Base-by-base conservation (phyloP, 2,888 invertebrate species). In the Sarcophaga variegata region DNA sequence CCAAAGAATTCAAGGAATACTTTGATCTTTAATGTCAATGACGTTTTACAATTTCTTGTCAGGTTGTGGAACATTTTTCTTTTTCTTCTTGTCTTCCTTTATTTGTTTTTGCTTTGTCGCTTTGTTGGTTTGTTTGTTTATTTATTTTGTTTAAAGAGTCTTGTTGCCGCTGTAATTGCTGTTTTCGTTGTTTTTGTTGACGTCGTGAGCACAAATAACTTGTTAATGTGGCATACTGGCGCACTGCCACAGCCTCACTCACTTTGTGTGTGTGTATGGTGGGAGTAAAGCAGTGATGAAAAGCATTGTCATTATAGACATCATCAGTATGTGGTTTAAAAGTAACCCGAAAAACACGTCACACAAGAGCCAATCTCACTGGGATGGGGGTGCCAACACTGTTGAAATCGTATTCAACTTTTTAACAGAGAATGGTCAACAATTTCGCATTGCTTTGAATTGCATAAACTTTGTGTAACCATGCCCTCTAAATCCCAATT, bases 11-110 rank as follows among this genome's bases (percentile, higher is more conserved):
- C 62, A 54, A 66, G 45, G 59, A 80, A 67, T 67, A 71, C 84
- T 83, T 87, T 87, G 84, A 87, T 82, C 81, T 87, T 74, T 82
- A 69, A 78, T 83, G 83, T 87, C 81, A 87, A 82, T 87, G 84
- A 76, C 84, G 81, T 82, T 84, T 54, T 76, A 79, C 71, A 84
- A 77, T 82, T 81, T 76, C 81, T 84, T 87, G 79, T 81, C 78
- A 84, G 79, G 78, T 87, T 84, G 70, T 76, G 66, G 66, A 77
- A 69, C n/a, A 10, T 49, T 70, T 70, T 75, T 66, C 12, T 74
- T 54, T 49, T 66, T 66, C 45, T n/a, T 64, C 14, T 17, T 27
- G 11, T 66, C 5, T 66, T 25, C 27, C 27, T n/a, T 37, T 37
- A 37, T 37, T 37, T 37, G 37, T 37, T 8, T 37, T 10, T 37